Evolutionary conservation across 2,888 invertebrate genomes (phyloP).

Genomic region (Hypolimnas misippus): DNA sequence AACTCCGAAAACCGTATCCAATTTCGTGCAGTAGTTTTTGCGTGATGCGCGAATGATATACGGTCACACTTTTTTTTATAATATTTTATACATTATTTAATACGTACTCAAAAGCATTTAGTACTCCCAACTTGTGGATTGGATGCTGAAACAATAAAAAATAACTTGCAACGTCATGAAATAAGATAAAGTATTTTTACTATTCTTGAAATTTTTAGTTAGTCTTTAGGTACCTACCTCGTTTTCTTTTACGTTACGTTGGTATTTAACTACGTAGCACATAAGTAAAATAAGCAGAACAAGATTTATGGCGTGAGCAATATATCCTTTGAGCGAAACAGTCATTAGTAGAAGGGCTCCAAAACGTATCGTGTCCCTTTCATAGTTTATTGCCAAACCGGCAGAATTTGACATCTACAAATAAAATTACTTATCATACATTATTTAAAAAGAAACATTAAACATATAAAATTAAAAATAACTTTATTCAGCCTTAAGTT

Average conservation of each 20-base stretch:
- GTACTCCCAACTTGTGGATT: slow-evolving; percentile 60
- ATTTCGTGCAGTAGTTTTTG: too few species aligned
- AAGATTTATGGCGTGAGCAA: slow-evolving; percentile 53
- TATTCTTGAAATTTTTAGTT: neutral
- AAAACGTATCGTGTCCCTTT: slow-evolving; percentile 52
- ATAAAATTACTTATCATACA: too few species aligned
- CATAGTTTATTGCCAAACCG: slow-evolving; percentile 45
- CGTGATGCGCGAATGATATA: too few species aligned
- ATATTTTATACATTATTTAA: slow-evolving; percentile 6
- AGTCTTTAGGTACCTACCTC: slow-evolving; percentile 43
- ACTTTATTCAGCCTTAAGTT: too few species aligned
- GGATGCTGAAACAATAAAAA: slow-evolving; percentile 59
- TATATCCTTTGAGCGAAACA: slow-evolving; percentile 59
- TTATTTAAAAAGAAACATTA: slow-evolving; percentile 3
- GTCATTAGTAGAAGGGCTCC: slow-evolving; percentile 61
- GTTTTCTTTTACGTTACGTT: slow-evolving; percentile 43
- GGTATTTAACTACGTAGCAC: slow-evolving; percentile 49
- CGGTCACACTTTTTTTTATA: too few species aligned
- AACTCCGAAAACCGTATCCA: too few species aligned
- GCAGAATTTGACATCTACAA: slow-evolving; percentile 45
- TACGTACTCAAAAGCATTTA: slow-evolving; percentile 67
- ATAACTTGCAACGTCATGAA: slow-evolving; percentile 18
- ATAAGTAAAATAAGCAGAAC: slow-evolving; percentile 53
- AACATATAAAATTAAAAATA: slow-evolving; percentile 14
- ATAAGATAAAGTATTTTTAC: neutral